phyloP scores from a whole-genome alignment of 2,113 vertebrate genomes.

The Crotalus tigris region DNA sequence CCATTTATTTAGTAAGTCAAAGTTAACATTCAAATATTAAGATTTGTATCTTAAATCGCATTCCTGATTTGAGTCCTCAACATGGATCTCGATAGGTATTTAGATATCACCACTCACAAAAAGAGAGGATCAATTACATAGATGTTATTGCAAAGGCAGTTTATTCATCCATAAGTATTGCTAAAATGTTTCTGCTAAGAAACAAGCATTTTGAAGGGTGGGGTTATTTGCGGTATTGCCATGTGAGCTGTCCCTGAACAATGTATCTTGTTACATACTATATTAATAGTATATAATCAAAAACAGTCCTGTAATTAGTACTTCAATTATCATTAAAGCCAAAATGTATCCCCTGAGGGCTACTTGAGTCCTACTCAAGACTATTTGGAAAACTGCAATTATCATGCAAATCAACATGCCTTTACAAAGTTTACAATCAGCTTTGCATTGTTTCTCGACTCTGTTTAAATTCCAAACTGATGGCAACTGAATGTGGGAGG shows the following conservation, averaged over 20 bases:
- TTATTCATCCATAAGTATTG: neutral
- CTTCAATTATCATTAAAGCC: neutral
- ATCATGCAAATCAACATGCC: neutral
- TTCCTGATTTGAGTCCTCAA: neutral
- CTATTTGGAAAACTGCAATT: neutral
- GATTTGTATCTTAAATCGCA: neutral
- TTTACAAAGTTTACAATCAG: neutral
- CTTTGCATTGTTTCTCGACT: neutral
- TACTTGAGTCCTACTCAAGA: neutral
- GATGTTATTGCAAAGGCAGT: neutral
- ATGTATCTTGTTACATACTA: neutral
- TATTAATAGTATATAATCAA: neutral
- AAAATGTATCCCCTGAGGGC: neutral
- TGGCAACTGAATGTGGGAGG: neutral
- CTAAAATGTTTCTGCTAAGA: neutral
- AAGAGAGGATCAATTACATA: neutral
- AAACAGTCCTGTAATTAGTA: neutral
- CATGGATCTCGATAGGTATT: slow-evolving; percentile 40
- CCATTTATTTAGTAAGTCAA: neutral
- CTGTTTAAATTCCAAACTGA: neutral
- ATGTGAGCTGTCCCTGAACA: neutral
- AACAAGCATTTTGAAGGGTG: neutral
- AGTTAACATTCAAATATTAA: slow-evolving; percentile 17
- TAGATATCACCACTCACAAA: slow-evolving; percentile 33
- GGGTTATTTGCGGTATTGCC: neutral